A percentile compares a stretch with the other conserved stretches of the same genome.
Conservation (phyloP, 2,888 invertebrate genomes). For the Trichacis sp. region DNA sequence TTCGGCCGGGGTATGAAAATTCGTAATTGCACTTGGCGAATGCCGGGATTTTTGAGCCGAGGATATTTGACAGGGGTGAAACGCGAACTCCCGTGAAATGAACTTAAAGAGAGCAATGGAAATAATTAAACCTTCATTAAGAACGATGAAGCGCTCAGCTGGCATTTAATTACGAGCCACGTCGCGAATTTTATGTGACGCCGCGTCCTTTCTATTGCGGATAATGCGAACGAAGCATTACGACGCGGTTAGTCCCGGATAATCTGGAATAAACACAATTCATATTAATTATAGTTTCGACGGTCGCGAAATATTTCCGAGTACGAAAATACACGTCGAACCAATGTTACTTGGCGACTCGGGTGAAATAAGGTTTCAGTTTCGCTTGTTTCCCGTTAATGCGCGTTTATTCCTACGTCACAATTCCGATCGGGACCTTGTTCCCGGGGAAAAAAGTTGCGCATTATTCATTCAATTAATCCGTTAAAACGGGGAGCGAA, state of each 20-base stretch:
- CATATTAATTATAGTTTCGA: conserved; percentile 5
- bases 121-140: conserved; percentile 30
- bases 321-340: neutral
- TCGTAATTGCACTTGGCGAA: neutral
- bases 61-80: neutral
- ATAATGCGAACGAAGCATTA: conserved; percentile 6
- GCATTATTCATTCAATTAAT: no score
- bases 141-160: conserved; percentile 12
- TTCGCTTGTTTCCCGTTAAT: no score
- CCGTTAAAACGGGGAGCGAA: no score
- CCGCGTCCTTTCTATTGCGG: conserved; percentile 10
- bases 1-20: neutral
- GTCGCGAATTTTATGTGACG: conserved; percentile 14
- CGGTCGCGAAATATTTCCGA: neutral
- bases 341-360: no score
- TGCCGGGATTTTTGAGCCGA: neutral
- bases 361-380: no score
- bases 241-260: conserved; percentile 2
- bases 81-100: conserved; percentile 13
- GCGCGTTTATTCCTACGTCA: no score
- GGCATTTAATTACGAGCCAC: conserved; percentile 17
- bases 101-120: conserved; percentile 17
- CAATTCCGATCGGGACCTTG: no score
- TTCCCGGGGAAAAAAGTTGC: no score
- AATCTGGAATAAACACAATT: conserved; percentile 11